Percentiles rank a stretch among this genome's conserved stretches.
These are phyloP conservation scores for Coelinius sp. DNA, from an alignment of 2,888 invertebrate genomes.

Conservation along the genomic window DNA sequence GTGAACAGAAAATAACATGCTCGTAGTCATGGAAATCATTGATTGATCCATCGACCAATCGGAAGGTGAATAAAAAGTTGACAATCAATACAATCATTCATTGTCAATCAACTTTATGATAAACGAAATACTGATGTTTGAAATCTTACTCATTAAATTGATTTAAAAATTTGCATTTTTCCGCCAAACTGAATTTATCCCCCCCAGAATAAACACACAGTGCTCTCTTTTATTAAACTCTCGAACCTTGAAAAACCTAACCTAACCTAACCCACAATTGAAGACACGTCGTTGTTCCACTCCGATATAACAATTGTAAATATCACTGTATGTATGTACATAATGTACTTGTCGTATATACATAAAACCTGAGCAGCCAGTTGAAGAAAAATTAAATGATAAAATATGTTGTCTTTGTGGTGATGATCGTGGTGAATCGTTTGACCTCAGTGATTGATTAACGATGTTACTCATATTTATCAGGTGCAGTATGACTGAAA, in stretches of 20 bases:
- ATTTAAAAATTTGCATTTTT: neutral
- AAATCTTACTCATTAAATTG: too few relatives aligned
- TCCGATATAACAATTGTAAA: constrained; percentile 21
- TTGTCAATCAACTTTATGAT: too few relatives aligned
- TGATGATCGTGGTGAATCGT: neutral
- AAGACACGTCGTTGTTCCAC: constrained; percentile 21
- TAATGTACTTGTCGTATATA: constrained; percentile 6
- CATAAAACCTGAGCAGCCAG: neutral
- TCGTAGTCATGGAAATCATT: too few relatives aligned
- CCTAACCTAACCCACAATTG: constrained; percentile 7
- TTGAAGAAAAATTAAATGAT: neutral
- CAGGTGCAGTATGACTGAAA: constrained; percentile 3
- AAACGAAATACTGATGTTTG: too few relatives aligned
- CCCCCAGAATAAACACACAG: neutral
- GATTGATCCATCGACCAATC: too few relatives aligned
- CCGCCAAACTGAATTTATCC: too few relatives aligned
- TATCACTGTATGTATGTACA: constrained; percentile 18
- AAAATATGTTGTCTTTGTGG: neutral
- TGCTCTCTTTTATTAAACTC: neutral
- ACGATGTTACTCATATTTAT: neutral
- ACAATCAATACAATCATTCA: too few relatives aligned
- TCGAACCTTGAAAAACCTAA: neutral
- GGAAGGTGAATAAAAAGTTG: too few relatives aligned
- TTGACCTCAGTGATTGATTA: constrained; percentile 12
- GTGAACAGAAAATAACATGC: too few relatives aligned